These are phyloP conservation scores for Tichodroma muraria DNA, from an alignment of 2,113 vertebrate genomes.

Conservation along the genomic window DNA sequence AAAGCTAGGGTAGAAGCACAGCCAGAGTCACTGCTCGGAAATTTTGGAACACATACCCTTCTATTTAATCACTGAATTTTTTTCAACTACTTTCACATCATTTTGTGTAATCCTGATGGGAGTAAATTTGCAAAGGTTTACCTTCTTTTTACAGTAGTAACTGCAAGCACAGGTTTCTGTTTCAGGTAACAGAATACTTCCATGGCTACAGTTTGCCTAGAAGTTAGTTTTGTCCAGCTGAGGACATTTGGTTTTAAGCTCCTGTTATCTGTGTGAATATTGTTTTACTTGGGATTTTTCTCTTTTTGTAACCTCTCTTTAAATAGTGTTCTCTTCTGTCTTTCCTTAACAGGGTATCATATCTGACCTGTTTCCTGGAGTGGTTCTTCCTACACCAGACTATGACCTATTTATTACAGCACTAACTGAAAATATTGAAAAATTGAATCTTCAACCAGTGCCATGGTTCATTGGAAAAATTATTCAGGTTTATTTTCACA, in stretches of 20 bases:
- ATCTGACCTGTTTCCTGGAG: constrained; percentile 90
- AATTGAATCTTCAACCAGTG: constrained; percentile 84
- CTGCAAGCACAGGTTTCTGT: background rate
- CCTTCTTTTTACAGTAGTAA: background rate
- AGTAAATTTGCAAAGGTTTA: background rate
- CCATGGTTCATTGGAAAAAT: constrained; percentile 93
- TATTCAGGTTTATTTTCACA: constrained; percentile 79
- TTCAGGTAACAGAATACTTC: background rate
- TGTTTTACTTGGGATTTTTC: background rate
- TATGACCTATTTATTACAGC: constrained; percentile 82
- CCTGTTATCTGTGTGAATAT: background rate
- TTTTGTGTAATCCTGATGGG: background rate
- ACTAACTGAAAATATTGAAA: constrained; percentile 77
- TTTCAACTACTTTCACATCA: background rate
- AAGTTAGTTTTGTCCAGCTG: background rate
- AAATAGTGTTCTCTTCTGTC: background rate
- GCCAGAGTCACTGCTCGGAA: background rate
- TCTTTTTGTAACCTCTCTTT: background rate
- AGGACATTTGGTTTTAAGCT: background rate
- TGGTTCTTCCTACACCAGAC: constrained; percentile 86
- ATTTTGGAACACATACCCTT: background rate
- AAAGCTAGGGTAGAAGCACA: background rate
- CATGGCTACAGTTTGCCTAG: background rate
- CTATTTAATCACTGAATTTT: background rate
- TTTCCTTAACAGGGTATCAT: constrained; percentile 83